These are phyloP conservation scores for Chydorus sphaericus DNA, from an alignment of 2,888 invertebrate species.

Conservation along the genomic window DNA sequence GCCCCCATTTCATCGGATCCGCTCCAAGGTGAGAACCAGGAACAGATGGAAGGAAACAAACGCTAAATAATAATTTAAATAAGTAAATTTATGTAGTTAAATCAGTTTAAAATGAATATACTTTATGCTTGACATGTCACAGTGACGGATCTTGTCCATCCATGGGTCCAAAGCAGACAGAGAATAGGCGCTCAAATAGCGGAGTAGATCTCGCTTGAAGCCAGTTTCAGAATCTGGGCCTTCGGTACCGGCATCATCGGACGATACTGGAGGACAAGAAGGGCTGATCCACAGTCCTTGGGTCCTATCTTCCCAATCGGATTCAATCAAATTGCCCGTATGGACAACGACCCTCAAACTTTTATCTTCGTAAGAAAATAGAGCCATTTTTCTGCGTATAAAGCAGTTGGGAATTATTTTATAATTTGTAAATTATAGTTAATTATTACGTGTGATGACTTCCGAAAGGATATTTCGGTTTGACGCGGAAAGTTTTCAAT, in stretches of 20 bases:
- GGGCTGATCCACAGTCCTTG: constrained; percentile 93
- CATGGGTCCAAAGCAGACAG: constrained; percentile 51
- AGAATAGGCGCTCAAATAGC: constrained; percentile 62
- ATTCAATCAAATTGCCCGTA: constrained; percentile 78
- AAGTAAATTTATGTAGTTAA: constrained; percentile 9
- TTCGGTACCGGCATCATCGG: constrained; percentile 30
- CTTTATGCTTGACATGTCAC: constrained; percentile 73
- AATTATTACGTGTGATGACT: constrained; percentile 62
- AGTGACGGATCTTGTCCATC: constrained; percentile 51
- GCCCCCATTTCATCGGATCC: constrained; percentile 42
- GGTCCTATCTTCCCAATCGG: constrained; percentile 88
- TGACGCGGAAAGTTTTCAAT: constrained; percentile 48
- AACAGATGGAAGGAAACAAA: constrained; percentile 67
- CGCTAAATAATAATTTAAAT: constrained; percentile 38
- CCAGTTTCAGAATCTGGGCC: constrained; percentile 57
- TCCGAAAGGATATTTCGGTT: constrained; percentile 63
- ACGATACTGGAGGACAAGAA: constrained; percentile 38
- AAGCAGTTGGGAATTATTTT: background rate
- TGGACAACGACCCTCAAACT: constrained; percentile 73
- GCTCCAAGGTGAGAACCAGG: constrained; percentile 55
- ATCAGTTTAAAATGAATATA: constrained; percentile 30
- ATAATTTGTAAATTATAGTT: constrained; percentile 8
- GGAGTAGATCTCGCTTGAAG: constrained; percentile 61
- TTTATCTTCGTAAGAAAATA: constrained; percentile 64
- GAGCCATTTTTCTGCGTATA: constrained; percentile 60